phyloP scores from a whole-genome alignment of 2,797 vertebrate genomes.

The Siniperca undulata region DNA sequence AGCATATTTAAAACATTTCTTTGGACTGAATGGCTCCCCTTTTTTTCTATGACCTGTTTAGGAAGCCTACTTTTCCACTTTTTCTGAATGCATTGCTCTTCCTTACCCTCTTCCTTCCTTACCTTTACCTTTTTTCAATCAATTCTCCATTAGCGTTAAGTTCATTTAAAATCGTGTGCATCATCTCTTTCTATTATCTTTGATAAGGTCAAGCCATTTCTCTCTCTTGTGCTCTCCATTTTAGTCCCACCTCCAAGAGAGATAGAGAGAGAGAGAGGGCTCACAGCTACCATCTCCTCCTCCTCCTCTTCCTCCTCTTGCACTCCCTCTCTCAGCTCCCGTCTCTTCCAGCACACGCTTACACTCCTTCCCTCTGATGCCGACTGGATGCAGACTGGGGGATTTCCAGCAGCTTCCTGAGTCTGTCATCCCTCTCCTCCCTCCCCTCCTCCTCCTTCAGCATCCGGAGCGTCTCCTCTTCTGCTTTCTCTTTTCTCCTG shows the following conservation, averaged over 20 bases:
- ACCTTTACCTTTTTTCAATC: background rate
- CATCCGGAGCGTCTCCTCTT: slow-evolving; percentile 60
- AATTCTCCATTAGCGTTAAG: slow-evolving; percentile 3
- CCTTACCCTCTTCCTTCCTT: too few relatives aligned
- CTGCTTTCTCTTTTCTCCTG: slow-evolving; percentile 58
- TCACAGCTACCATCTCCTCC: slow-evolving; percentile 63
- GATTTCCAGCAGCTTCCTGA: slow-evolving; percentile 73
- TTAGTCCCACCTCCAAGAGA: slow-evolving; percentile 74
- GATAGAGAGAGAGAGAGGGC: slow-evolving; percentile 40
- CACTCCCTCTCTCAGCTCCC: slow-evolving; percentile 40
- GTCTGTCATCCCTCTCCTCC: slow-evolving; percentile 58
- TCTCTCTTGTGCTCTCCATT: slow-evolving; percentile 64
- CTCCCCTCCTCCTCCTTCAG: slow-evolving; percentile 30
- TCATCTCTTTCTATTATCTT: slow-evolving; percentile 34
- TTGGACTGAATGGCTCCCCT: background rate
- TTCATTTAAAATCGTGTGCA: slow-evolving; percentile 8
- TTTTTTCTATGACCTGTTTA: background rate
- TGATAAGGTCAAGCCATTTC: slow-evolving; percentile 57
- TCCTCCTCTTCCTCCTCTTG: slow-evolving; percentile 42
- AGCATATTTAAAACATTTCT: background rate
- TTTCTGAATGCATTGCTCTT: background rate
- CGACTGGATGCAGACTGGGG: slow-evolving; percentile 77
- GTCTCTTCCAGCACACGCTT: slow-evolving; percentile 66
- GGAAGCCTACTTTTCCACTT: background rate
- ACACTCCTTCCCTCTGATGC: slow-evolving; percentile 73